phyloP scores from a whole-genome alignment of 1,140 invertebrate species.

The Drosophila funebris region DNA sequence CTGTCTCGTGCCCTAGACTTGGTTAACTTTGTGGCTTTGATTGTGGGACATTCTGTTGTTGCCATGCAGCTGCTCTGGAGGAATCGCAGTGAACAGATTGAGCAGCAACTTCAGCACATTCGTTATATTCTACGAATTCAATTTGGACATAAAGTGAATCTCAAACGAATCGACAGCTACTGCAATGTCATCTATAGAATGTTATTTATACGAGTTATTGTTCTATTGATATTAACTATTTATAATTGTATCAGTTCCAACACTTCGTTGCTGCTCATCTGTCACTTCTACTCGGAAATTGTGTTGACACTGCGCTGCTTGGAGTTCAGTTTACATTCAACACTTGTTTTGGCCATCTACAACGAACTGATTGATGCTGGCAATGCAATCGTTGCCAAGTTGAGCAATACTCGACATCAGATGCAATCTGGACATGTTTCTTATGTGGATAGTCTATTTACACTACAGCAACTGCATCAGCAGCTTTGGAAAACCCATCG shows the following conservation, averaged over 20 bases:
- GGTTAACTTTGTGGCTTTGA: slow-evolving; percentile 10
- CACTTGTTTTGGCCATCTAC: slow-evolving; percentile 15
- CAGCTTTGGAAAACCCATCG: slow-evolving; percentile 25
- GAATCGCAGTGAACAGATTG: slow-evolving; percentile 6
- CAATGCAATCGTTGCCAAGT: neutral
- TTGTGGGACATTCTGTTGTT: slow-evolving; percentile 14
- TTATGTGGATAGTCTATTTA: neutral
- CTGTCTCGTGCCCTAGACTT: slow-evolving; percentile 21
- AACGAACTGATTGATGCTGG: slow-evolving; percentile 20
- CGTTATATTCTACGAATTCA: neutral
- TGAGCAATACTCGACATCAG: neutral
- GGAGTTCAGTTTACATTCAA: slow-evolving; percentile 27
- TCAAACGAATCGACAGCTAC: neutral
- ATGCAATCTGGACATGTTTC: neutral
- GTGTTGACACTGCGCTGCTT: slow-evolving; percentile 16
- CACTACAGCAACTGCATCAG: slow-evolving; percentile 23
- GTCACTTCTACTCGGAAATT: slow-evolving; percentile 32
- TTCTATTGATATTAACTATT: slow-evolving; percentile 1
- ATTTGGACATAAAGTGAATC: slow-evolving; percentile 11
- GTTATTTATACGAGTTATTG: neutral
- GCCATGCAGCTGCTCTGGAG: slow-evolving; percentile 19
- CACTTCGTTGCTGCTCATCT: neutral
- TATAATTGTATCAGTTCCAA: neutral
- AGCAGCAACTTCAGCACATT: slow-evolving; percentile 17
- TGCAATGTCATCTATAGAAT: slow-evolving; percentile 5